Evolutionary conservation across 1,140 invertebrate genomes (phyloP), one percentile per base, ranked within the genome.

Genomic region (Papilio glaucus): DNA sequence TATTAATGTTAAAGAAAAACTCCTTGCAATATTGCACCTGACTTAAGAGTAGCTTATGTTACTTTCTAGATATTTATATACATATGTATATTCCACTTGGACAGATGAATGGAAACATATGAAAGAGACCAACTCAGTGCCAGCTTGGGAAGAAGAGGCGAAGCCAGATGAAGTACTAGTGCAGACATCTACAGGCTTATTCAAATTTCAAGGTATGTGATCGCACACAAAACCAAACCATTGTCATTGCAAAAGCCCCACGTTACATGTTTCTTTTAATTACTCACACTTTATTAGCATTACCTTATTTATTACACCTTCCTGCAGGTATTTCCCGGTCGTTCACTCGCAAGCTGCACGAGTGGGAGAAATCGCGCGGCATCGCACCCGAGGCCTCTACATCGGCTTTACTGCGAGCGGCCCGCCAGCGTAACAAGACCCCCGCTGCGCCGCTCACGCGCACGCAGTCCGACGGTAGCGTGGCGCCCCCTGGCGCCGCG

Each of bases 291-390:
- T 33, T 33, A 33, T 33, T 33, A 33, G 29, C 2, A 2, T 33
- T 3, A 3, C 6, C 24, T 45, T 26, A 68, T 70, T 71, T 57
- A 18, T 71, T 39, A 26, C 10, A 18, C 18, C 13, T 12, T 61
- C 10, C 79, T 79, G 6, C 67, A 94, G 93, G 97, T 0, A 97
- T 97, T 74, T 97, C 96, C 0, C 95, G 97, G 65, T 97, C 97
- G 77, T 98, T 98, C 85, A 98, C 97, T 0, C 95, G 96, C 41
- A 98, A 98, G 85, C 93, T 98, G 0, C 97, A 97, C 85, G 97
- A 98, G 86, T 98, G 97, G 98, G 97, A 98, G 85, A 97, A 97
- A 75, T 96, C 96, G 33, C 93, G 95, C 61, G 97, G 97, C 3
- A 97, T 97, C 63, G 95, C 95, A 0, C 97, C 96, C 0, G 97